Base-by-base conservation (phyloP, 1,140 invertebrate species). In the Apis cerana region DNA sequence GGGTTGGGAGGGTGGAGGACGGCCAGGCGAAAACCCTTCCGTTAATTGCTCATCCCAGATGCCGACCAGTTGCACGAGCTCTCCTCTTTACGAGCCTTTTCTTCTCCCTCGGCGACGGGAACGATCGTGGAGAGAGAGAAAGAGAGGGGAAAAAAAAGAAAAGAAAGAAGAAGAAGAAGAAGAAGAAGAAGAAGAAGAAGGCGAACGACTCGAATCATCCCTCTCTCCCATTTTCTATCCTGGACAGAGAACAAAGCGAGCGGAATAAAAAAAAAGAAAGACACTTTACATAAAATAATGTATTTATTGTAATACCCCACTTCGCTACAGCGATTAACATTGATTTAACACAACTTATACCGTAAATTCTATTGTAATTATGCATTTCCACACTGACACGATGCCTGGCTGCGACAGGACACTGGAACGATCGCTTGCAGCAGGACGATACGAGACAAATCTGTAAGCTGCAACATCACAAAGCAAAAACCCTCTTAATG, bases 41-140 rank as follows among this genome's bases (percentile, higher is more conserved):
- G 92, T 94, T 94, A 94, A 94, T 94, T 94, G 92, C 90, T 84
- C 89, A 92, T 92, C 91, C 89, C 92, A 93, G 92, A 93, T 92
- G 92, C 89, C 83, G 90, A 88, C 87, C 89, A 91, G 92, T 92
- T 43, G 33, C 33, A 43, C 33, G 2, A 27, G 33, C 33, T 7
- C 81, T 89, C 87, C 86, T 90, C 85, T 91, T 92, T 91, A 88
- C 88, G 88, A 88, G 78, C 84, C 58, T 58, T 81, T 43, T 86
- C 74, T 78, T 74, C 78, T 75, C 8, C 76, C 27, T 9, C 70
- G 61, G 3, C 61, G 2, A 62, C 61, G 52, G 17, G 43, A 77
- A 85, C 76, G 83, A 79, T 48, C 67, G 33, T 59, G 48, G 64
- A n/a, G 27, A 50, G 59, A 80, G 74, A 87, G 52, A 74, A 80